A percentile compares a stretch with the other conserved stretches of the same genome.
Conservation (phyloP, 2,113 vertebrate species). For the Tetrao urogallus region DNA sequence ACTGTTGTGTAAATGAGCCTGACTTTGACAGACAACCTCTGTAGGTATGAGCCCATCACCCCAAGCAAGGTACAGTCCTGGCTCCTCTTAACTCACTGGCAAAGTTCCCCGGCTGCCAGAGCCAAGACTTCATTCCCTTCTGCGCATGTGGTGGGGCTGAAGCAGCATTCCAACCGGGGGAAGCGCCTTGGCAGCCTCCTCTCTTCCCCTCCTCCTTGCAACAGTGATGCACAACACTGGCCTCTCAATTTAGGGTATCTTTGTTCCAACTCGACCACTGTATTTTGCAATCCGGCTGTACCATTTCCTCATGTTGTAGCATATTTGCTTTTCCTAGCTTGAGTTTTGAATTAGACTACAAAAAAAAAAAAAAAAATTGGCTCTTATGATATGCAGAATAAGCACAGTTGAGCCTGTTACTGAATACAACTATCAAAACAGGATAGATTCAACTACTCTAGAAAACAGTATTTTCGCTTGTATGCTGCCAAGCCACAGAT, state of each 20-base stretch:
- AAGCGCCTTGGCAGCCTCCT: conserved; percentile 45
- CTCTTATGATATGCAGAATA: not conserved
- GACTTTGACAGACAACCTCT: conserved; percentile 39
- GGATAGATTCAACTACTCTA: not conserved
- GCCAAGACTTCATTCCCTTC: conserved; percentile 51
- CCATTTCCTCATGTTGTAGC: not conserved
- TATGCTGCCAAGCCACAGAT: conserved; percentile 13
- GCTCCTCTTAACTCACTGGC: conserved; percentile 44
- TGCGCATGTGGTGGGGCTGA: conserved; percentile 23
- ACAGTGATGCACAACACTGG: not conserved
- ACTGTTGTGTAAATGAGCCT: not conserved
- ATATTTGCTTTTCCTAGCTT: not conserved
- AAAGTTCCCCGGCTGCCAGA: not conserved
- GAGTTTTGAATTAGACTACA: not conserved
- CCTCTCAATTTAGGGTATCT: conserved; percentile 9
- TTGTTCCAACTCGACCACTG: not conserved
- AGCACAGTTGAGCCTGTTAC: not conserved
- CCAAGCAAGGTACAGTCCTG: conserved; percentile 36
- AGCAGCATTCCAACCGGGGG: conserved; percentile 41
- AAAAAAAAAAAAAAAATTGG: not conserved
- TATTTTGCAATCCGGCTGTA: not conserved
- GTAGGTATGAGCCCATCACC: conserved; percentile 23
- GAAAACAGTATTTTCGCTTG: not conserved
- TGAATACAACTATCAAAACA: conserved; percentile 6
- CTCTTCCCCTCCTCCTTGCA: conserved; percentile 8